Evolutionary conservation across 2,113 vertebrate species (phyloP), one percentile per base, ranked within the genome.

Genomic region (Chrysemys picta): DNA sequence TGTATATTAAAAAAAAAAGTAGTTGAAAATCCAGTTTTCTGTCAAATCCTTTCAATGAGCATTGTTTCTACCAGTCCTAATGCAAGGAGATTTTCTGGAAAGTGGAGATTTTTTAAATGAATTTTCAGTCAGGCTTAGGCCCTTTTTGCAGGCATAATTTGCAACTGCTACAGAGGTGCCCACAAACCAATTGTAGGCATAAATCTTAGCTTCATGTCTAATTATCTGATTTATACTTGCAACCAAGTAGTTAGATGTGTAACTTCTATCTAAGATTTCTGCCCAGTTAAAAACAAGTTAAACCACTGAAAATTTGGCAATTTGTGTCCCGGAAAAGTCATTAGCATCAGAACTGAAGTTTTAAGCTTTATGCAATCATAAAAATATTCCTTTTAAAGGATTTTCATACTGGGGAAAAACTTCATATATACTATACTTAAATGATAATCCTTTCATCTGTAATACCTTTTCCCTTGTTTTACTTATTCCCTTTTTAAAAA

Each of bases 401-500:
- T 75, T 27, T 85, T 84, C 50, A n/a, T 47, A 84, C 27, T 29
- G 42, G 14, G 53, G 38, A 76, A 47, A 91, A 82, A 1, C 5
- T 59, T 27, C 57, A 2, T 52, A 5, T 69, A 90, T 93, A 35
- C 16, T 2, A 24, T 87, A 81, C 79, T 29, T 0, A 0, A 82
- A 25, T 4, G 21, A 24, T 78, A 3, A 13, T 93, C 22, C 1
- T 1, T 22, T 86, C 89, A 65, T 27, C 35, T 85, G 53, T 45
- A 6, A 2, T 31, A 57, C 72, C 24, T 29, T 86, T 91, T 49
- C 45, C 2, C 1, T 80, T 92, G 16, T 49, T 96, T 86, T 65
- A 22, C 84, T 81, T 80, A 24, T 19, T 42, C 1, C 2, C 35
- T 50, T 50, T 49, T 12, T 13, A 50, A 50, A 50, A 50, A 14